Evolutionary conservation across 2,888 invertebrate genomes (phyloP).

Genomic region (Idaea biselata): DNA sequence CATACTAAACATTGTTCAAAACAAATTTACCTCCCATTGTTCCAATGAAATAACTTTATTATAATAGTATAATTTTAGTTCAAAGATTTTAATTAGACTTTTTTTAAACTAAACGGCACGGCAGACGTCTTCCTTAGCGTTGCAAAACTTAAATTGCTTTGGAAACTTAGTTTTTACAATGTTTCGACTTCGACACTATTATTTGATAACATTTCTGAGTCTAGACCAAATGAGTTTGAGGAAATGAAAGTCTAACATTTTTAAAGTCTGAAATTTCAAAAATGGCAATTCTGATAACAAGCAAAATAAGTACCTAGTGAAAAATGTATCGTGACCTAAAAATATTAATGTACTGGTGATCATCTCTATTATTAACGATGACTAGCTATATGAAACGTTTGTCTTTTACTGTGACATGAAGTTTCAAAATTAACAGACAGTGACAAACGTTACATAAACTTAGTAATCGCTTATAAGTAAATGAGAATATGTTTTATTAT

Average conservation of each 20-base stretch:
- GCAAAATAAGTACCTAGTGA: not conserved
- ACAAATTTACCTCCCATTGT: not conserved
- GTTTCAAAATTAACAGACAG: too few species aligned
- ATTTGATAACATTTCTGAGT: slow-evolving; percentile 14
- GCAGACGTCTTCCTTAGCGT: slow-evolving; percentile 20
- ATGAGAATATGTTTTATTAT: too few species aligned
- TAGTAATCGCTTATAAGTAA: too few species aligned
- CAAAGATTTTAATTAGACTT: slow-evolving; percentile 16
- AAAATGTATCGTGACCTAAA: too few species aligned
- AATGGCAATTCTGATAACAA: not conserved
- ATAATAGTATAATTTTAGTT: slow-evolving; percentile 1
- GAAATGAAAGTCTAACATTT: slow-evolving; percentile 18
- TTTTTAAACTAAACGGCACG: slow-evolving; percentile 13
- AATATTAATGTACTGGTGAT: too few species aligned
- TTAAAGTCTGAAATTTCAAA: slow-evolving; percentile 10
- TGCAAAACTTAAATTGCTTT: slow-evolving; percentile 23
- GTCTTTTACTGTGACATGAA: too few species aligned
- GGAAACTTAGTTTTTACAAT: slow-evolving; percentile 13
- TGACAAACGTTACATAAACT: too few species aligned
- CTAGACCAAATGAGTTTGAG: slow-evolving; percentile 7
- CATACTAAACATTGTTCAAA: not conserved
- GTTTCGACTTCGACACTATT: slow-evolving; percentile 14
- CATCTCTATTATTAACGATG: too few species aligned
- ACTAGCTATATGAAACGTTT: too few species aligned
- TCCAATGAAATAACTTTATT: not conserved